Percentiles rank a stretch among this genome's conserved stretches.
phyloP scores from a whole-genome alignment of 1,140 invertebrate genomes.

The Vollenhovia emeryi region DNA sequence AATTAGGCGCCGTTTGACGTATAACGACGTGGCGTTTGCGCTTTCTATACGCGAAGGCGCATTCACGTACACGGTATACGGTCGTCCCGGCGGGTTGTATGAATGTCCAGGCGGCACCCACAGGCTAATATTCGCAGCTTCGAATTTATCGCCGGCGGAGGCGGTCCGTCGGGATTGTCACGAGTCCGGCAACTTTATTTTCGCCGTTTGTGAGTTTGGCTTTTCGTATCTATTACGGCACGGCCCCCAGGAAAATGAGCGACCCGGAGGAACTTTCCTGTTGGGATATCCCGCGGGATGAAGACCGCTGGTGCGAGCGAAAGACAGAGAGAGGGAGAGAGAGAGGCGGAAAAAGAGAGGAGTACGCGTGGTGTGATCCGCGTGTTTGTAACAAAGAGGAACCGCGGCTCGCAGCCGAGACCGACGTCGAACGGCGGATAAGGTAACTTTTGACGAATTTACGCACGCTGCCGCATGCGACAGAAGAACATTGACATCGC shows the following conservation, averaged over 20 bases:
- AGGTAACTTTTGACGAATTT: slow-evolving; percentile 69
- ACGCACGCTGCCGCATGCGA: neutral
- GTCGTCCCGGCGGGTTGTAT: neutral
- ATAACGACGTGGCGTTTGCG: slow-evolving; percentile 7
- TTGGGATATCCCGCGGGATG: slow-evolving; percentile 18
- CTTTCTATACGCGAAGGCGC: neutral
- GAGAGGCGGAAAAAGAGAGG: neutral
- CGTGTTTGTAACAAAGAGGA: slow-evolving; percentile 31
- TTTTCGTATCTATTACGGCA: slow-evolving; percentile 73
- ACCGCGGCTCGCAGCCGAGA: slow-evolving; percentile 17
- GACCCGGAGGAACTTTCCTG: slow-evolving; percentile 58
- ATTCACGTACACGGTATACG: neutral
- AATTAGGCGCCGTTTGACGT: slow-evolving; percentile 24
- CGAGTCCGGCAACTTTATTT: slow-evolving; percentile 64
- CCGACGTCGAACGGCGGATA: neutral
- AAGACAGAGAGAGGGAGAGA: neutral
- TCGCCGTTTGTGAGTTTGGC: slow-evolving; percentile 69
- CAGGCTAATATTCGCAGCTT: slow-evolving; percentile 65
- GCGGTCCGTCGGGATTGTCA: slow-evolving; percentile 48
- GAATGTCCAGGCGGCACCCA: slow-evolving; percentile 4
- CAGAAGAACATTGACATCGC: slow-evolving; percentile 50
- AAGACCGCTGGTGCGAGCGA: neutral
- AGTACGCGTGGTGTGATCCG: neutral
- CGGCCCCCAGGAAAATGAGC: slow-evolving; percentile 64
- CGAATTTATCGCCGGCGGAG: slow-evolving; percentile 63